phyloP scores from a whole-genome alignment of 2,113 vertebrate species.

The Phaethornis superciliosus region DNA sequence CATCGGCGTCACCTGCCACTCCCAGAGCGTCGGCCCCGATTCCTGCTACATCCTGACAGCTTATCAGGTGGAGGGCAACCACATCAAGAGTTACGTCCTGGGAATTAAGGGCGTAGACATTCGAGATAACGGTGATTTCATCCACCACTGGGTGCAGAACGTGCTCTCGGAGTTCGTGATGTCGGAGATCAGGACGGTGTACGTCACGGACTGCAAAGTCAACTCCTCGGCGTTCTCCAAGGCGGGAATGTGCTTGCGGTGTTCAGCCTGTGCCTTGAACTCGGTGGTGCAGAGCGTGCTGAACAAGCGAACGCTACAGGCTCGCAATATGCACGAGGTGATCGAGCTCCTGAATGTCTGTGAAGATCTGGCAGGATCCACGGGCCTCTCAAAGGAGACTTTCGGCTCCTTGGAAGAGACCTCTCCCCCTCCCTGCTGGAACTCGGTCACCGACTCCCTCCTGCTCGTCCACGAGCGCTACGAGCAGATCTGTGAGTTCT shows the following conservation, averaged over 20 bases:
- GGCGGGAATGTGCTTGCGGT: conserved; percentile 90
- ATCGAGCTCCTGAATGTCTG: conserved; percentile 92
- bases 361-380: conserved; percentile 88
- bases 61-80: conserved; percentile 92
- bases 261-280: conserved; percentile 92
- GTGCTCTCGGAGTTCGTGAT: conserved; percentile 98
- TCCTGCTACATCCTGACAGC: conserved; percentile 94
- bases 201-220: conserved; percentile 90
- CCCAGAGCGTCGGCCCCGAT: conserved; percentile 88
- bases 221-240: conserved; percentile 87
- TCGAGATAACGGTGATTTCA: conserved; percentile 89
- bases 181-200: conserved; percentile 95
- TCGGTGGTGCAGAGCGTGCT: conserved; percentile 93
- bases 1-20: conserved; percentile 95
- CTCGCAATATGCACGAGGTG: conserved; percentile 93
- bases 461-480: conserved; percentile 94
- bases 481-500: conserved; percentile 95
- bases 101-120: conserved; percentile 90
- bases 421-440: conserved; percentile 93
- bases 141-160: conserved; percentile 98
- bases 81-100: conserved; percentile 92
- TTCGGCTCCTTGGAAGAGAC: conserved; percentile 84
- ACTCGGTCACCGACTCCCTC: conserved; percentile 90
- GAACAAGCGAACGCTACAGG: conserved; percentile 93
- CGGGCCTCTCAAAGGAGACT: conserved; percentile 84